Conservation (phyloP, 2,797 vertebrate genomes). For the Pangasius djambal region DNA sequence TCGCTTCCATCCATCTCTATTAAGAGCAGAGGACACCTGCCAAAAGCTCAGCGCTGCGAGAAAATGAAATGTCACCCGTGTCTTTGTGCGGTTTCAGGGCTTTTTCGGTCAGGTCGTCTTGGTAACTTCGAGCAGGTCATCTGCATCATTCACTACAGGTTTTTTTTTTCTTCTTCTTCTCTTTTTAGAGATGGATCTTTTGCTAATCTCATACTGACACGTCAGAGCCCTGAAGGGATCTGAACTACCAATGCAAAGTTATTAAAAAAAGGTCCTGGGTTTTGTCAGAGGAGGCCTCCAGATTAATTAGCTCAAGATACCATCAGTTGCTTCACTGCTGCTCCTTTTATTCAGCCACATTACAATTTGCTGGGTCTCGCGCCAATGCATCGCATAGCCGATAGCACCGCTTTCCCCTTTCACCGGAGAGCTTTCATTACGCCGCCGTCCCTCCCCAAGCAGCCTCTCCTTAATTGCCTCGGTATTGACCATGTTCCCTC, state of each 20-base stretch:
- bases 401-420: constrained; percentile 46
- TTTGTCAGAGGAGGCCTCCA: constrained; percentile 46
- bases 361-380: constrained; percentile 36
- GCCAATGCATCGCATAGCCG: constrained; percentile 30
- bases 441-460: constrained; percentile 29
- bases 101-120: constrained; percentile 23
- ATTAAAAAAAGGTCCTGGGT: constrained; percentile 31
- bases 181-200: constrained; percentile 20
- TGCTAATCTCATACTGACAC: constrained; percentile 20
- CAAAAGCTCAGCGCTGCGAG: constrained; percentile 36
- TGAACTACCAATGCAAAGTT: constrained; percentile 18
- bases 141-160: background rate
- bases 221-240: constrained; percentile 28
- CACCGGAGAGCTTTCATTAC: constrained; percentile 51
- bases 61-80: constrained; percentile 44
- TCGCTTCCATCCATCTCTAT: constrained; percentile 56
- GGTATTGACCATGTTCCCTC: constrained; percentile 55
- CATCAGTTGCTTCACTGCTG: constrained; percentile 34
- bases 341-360: constrained; percentile 35
- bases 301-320: constrained; percentile 58
- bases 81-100: constrained; percentile 29
- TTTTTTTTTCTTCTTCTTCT: background rate
- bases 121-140: background rate
- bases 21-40: constrained; percentile 48
- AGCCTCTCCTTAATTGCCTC: constrained; percentile 47